Conservation (phyloP, 1,140 invertebrate genomes). For the Drosophila tropicalis region DNA sequence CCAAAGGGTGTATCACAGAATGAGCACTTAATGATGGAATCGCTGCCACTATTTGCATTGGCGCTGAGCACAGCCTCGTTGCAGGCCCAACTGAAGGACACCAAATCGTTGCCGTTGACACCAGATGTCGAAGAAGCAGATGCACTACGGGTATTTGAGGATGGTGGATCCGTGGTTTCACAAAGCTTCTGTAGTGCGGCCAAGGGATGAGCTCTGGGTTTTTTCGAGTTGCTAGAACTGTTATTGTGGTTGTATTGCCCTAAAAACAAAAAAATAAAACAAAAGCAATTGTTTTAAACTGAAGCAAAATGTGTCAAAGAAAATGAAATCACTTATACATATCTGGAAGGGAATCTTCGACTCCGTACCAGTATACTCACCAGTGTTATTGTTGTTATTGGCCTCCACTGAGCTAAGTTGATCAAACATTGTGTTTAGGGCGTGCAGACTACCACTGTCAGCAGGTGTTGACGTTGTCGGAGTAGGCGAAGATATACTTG, state of each 20-base stretch:
- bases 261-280: slow-evolving; percentile 12
- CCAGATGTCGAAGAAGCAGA: slow-evolving; percentile 69
- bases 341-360: too few relatives aligned
- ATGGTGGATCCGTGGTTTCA: slow-evolving; percentile 88
- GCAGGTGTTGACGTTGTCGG: slow-evolving; percentile 70
- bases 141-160: slow-evolving; percentile 61
- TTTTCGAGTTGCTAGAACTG: slow-evolving; percentile 78
- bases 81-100: slow-evolving; percentile 96
- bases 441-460: slow-evolving; percentile 89
- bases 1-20: slow-evolving; percentile 98
- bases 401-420: slow-evolving; percentile 83
- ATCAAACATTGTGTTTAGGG: slow-evolving; percentile 95
- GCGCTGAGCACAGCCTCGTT: slow-evolving; percentile 94
- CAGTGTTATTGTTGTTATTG: slow-evolving; percentile 67
- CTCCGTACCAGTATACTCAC: slow-evolving; percentile 22
- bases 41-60: slow-evolving; percentile 33
- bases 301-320: not conserved
- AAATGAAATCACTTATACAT: not conserved
- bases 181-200: slow-evolving; percentile 97
- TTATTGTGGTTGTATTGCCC: slow-evolving; percentile 68
- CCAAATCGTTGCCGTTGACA: slow-evolving; percentile 85
- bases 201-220: slow-evolving; percentile 92
- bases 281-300: not conserved
- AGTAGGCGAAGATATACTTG: slow-evolving; percentile 86
- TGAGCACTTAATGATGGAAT: slow-evolving; percentile 96